phyloP scores from a whole-genome alignment of 2,888 invertebrate species.

The Cephonodes hylas region DNA sequence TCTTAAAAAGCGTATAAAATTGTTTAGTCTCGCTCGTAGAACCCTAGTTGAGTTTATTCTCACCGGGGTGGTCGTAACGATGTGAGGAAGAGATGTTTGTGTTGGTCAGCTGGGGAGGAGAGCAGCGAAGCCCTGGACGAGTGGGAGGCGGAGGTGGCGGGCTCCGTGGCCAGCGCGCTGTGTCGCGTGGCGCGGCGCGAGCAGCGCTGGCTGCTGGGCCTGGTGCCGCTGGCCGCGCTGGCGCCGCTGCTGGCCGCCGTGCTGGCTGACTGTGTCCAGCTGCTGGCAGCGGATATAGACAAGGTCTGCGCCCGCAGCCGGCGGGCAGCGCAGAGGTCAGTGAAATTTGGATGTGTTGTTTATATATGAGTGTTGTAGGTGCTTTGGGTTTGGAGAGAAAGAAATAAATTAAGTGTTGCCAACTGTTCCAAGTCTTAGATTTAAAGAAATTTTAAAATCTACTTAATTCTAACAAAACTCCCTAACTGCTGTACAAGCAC shows the following conservation, averaged over 20 bases:
- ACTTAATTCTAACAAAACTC: too few relatives aligned
- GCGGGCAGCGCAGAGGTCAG: conserved; percentile 37
- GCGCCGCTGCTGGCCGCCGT: conserved; percentile 91
- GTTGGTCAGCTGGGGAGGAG: conserved; percentile 41
- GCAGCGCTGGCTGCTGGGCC: conserved; percentile 89
- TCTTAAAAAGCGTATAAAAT: too few relatives aligned
- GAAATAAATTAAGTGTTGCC: too few relatives aligned
- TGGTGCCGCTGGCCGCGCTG: conserved; percentile 90
- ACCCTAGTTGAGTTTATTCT: too few relatives aligned
- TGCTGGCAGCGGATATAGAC: conserved; percentile 93
- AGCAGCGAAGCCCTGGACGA: conserved; percentile 60
- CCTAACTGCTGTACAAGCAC: too few relatives aligned
- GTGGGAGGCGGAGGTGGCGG: conserved; percentile 61
- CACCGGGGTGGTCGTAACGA: background rate
- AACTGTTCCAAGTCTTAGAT: too few relatives aligned
- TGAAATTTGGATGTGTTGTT: too few relatives aligned
- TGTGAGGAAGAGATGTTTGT: background rate
- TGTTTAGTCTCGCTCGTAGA: too few relatives aligned
- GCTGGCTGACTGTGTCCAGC: conserved; percentile 91
- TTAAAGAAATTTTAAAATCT: too few relatives aligned
- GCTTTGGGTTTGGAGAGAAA: too few relatives aligned
- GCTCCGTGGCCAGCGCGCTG: conserved; percentile 90
- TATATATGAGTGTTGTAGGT: too few relatives aligned
- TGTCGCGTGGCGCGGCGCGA: conserved; percentile 94
- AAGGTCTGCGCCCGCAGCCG: conserved; percentile 29